A percentile compares a stretch with the other conserved stretches of the same genome.
phyloP scores from a whole-genome alignment of 2,113 vertebrate species.

The Vireo altiloquus region DNA sequence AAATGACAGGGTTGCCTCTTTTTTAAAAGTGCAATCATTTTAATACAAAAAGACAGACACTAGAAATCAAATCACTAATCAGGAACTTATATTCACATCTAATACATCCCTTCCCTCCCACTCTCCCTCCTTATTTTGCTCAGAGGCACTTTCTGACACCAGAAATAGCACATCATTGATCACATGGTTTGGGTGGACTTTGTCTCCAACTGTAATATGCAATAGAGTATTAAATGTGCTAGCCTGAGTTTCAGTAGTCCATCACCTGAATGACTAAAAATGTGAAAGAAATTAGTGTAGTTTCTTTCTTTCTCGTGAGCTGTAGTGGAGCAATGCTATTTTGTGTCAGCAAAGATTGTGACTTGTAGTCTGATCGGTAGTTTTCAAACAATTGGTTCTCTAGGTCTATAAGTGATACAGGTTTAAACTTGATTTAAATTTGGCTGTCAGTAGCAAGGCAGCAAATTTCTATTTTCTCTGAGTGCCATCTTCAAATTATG shows the following conservation, averaged over 20 bases:
- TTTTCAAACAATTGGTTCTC: neutral
- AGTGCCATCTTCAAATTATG: neutral
- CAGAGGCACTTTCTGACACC: neutral
- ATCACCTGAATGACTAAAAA: neutral
- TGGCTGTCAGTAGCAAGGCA: neutral
- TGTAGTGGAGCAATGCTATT: neutral
- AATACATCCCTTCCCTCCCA: neutral
- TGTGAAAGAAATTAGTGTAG: neutral
- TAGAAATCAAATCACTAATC: neutral
- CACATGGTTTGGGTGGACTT: neutral
- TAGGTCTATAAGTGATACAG: neutral
- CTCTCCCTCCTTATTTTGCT: neutral
- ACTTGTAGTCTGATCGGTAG: neutral
- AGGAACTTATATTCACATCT: neutral
- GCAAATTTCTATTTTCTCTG: neutral
- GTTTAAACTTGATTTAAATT: neutral
- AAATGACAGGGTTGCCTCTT: neutral
- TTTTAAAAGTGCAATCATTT: neutral
- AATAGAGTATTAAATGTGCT: neutral
- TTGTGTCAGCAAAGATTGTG: neutral
- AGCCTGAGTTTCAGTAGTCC: neutral
- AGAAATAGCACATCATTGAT: neutral
- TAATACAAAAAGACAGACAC: neutral
- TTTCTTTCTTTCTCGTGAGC: too few species aligned
- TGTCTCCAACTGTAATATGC: neutral